Evolutionary conservation across 92 coral and sea anemone species (phyloP).

Genomic region (Hydrozoanthus gracilis): DNA sequence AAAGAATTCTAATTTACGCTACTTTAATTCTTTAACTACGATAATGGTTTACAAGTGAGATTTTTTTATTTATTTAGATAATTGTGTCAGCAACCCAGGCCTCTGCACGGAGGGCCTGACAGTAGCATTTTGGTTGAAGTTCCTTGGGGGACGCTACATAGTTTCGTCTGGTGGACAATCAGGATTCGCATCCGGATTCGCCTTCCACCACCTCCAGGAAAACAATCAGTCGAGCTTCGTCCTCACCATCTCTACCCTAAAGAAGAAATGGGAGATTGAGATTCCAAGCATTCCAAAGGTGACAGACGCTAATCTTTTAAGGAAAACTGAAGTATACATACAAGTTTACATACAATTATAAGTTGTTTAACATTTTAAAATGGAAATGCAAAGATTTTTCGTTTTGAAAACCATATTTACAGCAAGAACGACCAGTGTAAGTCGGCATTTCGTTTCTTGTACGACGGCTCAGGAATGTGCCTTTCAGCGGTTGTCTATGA

Average conservation of each 20-base stretch:
- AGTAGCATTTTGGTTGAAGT: conserved; percentile 81
- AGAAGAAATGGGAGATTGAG: conserved; percentile 68
- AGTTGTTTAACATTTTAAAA: too few species aligned
- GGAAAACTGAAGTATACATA: not conserved
- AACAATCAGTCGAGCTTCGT: conserved; percentile 47
- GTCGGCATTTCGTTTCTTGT: too few species aligned
- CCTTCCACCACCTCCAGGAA: conserved; percentile 66
- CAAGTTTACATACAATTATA: too few species aligned
- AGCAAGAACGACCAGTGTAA: too few species aligned
- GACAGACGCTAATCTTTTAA: not conserved
- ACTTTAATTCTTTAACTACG: not conserved
- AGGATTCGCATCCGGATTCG: conserved; percentile 81
- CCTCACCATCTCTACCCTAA: conserved; percentile 71
- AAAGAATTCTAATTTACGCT: too few species aligned
- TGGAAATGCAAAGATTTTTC: too few species aligned
- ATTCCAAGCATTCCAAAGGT: conserved; percentile 61
- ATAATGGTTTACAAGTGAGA: not conserved
- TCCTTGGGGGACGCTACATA: conserved; percentile 75
- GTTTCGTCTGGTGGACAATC: conserved; percentile 89
- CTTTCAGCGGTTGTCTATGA: too few species aligned
- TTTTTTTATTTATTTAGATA: conserved; percentile 41
- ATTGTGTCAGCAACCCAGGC: conserved; percentile 75
- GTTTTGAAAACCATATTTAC: too few species aligned
- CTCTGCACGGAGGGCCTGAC: conserved; percentile 71
- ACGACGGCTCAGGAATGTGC: too few species aligned